phyloP scores from a whole-genome alignment of 2,113 vertebrate species.

The Gulo gulo region DNA sequence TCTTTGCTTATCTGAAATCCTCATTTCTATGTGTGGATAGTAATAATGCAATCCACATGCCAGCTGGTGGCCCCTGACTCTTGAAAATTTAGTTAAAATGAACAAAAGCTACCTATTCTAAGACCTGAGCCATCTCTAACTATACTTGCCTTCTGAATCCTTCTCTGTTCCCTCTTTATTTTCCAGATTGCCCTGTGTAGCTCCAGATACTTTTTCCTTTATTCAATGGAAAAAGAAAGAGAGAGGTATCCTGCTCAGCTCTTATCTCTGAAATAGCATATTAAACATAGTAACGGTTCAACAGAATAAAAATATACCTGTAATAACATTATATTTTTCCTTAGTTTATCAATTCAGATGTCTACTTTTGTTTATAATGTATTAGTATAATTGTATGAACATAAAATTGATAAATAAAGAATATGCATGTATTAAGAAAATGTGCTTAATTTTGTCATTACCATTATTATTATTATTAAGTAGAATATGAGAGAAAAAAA shows the following conservation, averaged over 20 bases:
- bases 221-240: not conserved
- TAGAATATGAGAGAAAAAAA: not conserved
- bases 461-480: not conserved
- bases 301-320: not conserved
- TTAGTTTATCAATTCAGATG: not conserved
- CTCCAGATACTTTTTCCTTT: not conserved
- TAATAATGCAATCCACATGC: not conserved
- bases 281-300: not conserved
- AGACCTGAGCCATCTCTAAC: not conserved
- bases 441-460: not conserved
- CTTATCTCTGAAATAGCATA: not conserved
- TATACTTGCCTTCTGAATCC: not conserved
- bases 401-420: not conserved
- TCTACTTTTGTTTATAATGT: not conserved
- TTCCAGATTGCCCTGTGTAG: not conserved
- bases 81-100: not conserved
- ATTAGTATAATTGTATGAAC: not conserved
- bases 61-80: not conserved
- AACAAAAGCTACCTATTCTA: not conserved
- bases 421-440: not conserved
- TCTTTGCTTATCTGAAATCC: not conserved
- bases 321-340: not conserved
- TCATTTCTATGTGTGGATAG: not conserved
- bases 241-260: not conserved
- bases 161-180: not conserved